Conservation (phyloP, 2,113 vertebrate species). For the Tonatia bakeri region DNA sequence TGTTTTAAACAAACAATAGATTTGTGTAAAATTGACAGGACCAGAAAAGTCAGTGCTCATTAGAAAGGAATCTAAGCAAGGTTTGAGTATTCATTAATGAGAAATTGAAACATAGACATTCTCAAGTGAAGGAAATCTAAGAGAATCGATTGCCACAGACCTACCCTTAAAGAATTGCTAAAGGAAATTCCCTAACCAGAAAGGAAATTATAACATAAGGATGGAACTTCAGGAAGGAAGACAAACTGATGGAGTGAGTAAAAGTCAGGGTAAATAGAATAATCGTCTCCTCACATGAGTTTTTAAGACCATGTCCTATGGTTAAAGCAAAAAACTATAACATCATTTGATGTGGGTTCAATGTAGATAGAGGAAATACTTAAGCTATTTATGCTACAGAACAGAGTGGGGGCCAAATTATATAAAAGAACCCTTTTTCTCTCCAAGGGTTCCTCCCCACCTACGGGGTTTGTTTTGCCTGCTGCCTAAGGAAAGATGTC, state of each 20-base stretch:
- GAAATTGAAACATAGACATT: not conserved
- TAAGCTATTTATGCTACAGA: not conserved
- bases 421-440: no score
- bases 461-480: no score
- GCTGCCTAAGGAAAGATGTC: no score
- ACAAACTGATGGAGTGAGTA: not conserved
- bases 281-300: not conserved
- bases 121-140: not conserved
- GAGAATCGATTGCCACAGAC: no score
- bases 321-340: not conserved
- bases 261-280: not conserved
- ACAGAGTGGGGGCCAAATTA: no score
- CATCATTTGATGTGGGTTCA: not conserved
- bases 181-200: not conserved
- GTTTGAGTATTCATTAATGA: not conserved
- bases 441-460: no score
- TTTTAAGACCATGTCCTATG: not conserved
- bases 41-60: not conserved
- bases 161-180: no score
- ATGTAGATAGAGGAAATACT: not conserved
- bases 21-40: not conserved
- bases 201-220: slow-evolving; percentile 23
- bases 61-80: not conserved
- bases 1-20: not conserved
- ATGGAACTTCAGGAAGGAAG: not conserved